Evolutionary conservation across 64 coral and sea anemone genomes (phyloP), one percentile per base, ranked within the genome.

Genomic region (Acropora yongei): DNA sequence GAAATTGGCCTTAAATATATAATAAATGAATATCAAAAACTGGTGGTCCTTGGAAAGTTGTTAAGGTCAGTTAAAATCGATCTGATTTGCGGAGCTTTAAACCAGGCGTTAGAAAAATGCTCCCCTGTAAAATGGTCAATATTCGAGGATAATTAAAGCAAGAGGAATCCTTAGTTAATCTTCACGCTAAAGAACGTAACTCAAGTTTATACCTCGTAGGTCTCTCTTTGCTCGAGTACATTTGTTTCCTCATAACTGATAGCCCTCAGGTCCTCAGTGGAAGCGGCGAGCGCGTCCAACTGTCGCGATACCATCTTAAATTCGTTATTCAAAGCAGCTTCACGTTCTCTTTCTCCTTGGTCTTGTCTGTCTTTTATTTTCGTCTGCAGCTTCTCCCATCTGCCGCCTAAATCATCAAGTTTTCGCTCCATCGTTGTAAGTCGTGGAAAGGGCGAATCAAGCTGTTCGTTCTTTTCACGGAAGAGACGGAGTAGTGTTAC

Each of bases 191-290:
- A 55, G 51, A 55, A 63, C 60, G 10, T 3, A 63, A 82, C 44
- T 18, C n/a, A 3, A 13, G 7, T 8, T 76, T 30, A 40, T 91
- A 94, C 95, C 95, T 97, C 88, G n/a, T 91, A 97, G 72, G 84
- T 94, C 47, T 97, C 95, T 18, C 95, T 93, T 19, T 90, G 87
- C 39, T 94, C 93, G 16, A 77, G 65, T 2, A 97, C 89, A 55
- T 94, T 80, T 39, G 78, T 58, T 1, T 42, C 68, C 40, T 79
- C 92, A 40, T 94, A 79, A 80, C 82, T 97, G 57, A 93, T n/a
- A 40, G 83, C 51, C 51, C 90, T 97, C 16, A 97, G n/a, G 51
- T 97, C 95, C 18, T 97, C 92, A 2, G 95, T 94, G 8, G 95
- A 97, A 5, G 88, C 90, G 10, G 93, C 86, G 16, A 97, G 43